Evolutionary conservation across 1,140 invertebrate genomes (phyloP).

Genomic region (Drosophila asahinai): DNA sequence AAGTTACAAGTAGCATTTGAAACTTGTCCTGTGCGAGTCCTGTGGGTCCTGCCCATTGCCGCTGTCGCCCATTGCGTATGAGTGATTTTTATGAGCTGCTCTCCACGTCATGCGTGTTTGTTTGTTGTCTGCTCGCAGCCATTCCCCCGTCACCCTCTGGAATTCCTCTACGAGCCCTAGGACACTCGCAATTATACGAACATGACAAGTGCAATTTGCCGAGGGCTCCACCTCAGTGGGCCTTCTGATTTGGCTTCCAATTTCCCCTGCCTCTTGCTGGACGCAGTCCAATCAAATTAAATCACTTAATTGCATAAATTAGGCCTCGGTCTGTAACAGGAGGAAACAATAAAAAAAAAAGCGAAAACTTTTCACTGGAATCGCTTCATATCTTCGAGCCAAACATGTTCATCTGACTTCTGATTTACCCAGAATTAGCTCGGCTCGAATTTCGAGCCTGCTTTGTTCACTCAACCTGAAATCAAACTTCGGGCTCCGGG

Average conservation of each 20-base stretch:
- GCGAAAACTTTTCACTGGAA: conserved; percentile 27
- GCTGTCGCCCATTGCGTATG: conserved; percentile 64
- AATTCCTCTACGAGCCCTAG: conserved; percentile 18
- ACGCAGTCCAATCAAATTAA: conserved; percentile 61
- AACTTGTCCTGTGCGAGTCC: conserved; percentile 62
- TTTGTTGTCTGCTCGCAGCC: conserved; percentile 33
- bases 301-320: conserved; percentile 53
- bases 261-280: conserved; percentile 24
- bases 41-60: conserved; percentile 38
- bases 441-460: conserved; percentile 4
- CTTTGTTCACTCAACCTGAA: conserved; percentile 25
- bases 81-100: conserved; percentile 74
- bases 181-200: conserved; percentile 43
- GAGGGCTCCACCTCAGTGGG: conserved; percentile 3
- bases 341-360: background rate
- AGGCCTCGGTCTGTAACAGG: conserved; percentile 5
- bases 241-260: conserved; percentile 6
- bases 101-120: conserved; percentile 41
- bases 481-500: conserved; percentile 18
- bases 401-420: conserved; percentile 15
- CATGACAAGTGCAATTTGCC: conserved; percentile 51
- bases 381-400: background rate
- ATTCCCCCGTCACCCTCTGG: conserved; percentile 1
- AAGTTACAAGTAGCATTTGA: conserved; percentile 83
- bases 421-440: conserved; percentile 17